These are phyloP conservation scores for Plodia interpunctella DNA, from an alignment of 1,140 invertebrate genomes.

Conservation along the genomic window DNA sequence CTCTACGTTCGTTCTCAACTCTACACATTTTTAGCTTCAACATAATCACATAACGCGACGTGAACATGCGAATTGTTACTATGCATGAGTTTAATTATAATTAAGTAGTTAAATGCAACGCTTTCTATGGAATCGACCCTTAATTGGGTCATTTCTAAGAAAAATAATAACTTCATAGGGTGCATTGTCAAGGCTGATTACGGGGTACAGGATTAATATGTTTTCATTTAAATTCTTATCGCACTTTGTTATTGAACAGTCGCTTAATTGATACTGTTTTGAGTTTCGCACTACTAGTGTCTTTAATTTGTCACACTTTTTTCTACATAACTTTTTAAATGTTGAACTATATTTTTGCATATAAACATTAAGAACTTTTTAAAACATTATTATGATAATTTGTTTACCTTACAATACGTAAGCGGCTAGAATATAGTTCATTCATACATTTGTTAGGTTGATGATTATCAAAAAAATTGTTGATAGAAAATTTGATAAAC, in stretches of 20 bases:
- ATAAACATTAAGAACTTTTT: too few species aligned
- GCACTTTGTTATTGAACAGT: too few species aligned
- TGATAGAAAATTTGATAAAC: too few species aligned
- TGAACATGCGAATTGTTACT: conserved; percentile 28
- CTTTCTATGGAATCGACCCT: conserved; percentile 33
- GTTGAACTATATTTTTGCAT: too few species aligned
- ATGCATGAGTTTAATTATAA: conserved; percentile 41
- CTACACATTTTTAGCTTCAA: conserved; percentile 31
- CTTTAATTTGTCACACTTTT: background rate
- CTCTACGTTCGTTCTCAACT: conserved; percentile 39
- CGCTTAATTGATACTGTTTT: background rate
- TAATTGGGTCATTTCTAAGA: conserved; percentile 26
- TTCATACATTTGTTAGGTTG: too few species aligned
- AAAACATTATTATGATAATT: too few species aligned
- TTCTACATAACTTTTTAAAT: too few species aligned
- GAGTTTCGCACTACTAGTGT: background rate
- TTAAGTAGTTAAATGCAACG: conserved; percentile 25
- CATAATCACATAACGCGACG: conserved; percentile 17
- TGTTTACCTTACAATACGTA: too few species aligned
- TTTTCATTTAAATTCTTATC: background rate
- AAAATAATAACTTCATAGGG: conserved; percentile 22
- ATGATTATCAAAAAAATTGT: too few species aligned
- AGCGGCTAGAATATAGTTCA: too few species aligned
- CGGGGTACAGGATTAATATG: conserved; percentile 7
- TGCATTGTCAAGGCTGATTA: conserved; percentile 37